Evolutionary conservation across 1,140 invertebrate species (phyloP), one percentile per base, ranked within the genome.

Genomic region (Meteorus sp.): DNA sequence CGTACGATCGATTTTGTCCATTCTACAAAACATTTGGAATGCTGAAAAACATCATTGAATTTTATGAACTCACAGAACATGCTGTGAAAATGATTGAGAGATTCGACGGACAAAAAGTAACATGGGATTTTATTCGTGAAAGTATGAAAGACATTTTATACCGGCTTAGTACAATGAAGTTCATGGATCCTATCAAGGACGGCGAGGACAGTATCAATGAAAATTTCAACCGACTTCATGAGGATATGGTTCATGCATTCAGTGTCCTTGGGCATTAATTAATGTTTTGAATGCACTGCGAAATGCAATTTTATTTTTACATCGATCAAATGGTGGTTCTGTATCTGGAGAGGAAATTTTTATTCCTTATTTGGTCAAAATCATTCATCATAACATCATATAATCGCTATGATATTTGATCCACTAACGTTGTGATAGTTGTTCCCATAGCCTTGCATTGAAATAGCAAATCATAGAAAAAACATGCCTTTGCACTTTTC

Each of bases 11-110:
- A 62, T 92, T 86, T 74, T 92, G 90, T 72, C 90, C 90, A 50
- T 92, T 93, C 77, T 93, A 91, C 81, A 92, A 92, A 74, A 90
- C 89, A 19, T 86, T 88, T 6, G 88, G 86, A 6, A 92, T 92
- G 89, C 73, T 92, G 66, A 83, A 81, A 65, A 92, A 93, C 75
- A 90, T 92, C 76, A 87, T 92, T 61, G 75, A 82, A 3, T 93
- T 92, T 74, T 90, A 91, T 69, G 89, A 92, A 61, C 79, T 89
- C 74, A 81, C 90, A 2, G 79, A 84, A 15, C 86, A 90, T 68
- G 82, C 87, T 13, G 87, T 92, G 6, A 87, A 90, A 70, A 76
- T 83, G n/a, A 89, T 88, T 13, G 85, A 87, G 2, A 86, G 88
- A 71, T n/a, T n/a, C n/a, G 86, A 84, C 62, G 90, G 91, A 61